Evolutionary conservation across 2,113 vertebrate species (phyloP).

Genomic region (Sarotherodon lohbergeri): DNA sequence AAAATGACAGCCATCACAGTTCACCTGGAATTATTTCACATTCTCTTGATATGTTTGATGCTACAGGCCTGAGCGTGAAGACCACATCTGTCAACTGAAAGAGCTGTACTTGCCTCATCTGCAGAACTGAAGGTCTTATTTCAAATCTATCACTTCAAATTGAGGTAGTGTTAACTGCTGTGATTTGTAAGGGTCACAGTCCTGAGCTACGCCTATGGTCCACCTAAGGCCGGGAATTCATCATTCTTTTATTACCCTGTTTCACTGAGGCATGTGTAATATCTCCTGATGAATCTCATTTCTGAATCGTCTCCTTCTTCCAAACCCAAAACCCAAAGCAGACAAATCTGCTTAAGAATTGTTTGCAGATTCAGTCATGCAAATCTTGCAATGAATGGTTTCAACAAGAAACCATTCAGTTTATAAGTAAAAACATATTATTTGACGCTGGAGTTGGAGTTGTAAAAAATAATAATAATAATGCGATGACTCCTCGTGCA

Average conservation of each 20-base stretch:
- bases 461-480: not conserved
- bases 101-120: not conserved
- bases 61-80: not conserved
- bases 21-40: not conserved
- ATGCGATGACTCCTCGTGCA: conserved; percentile 2
- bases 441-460: not conserved
- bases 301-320: conserved; percentile 16
- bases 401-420: conserved; percentile 1
- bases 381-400: conserved; percentile 18
- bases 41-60: not conserved
- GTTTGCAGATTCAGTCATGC: conserved; percentile 32
- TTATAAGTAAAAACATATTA: not conserved
- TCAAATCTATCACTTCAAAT: not conserved
- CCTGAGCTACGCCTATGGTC: not conserved
- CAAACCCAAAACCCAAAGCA: conserved; percentile 30
- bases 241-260: conserved; percentile 10
- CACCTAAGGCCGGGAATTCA: not conserved
- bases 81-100: not conserved
- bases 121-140: not conserved
- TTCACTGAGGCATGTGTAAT: conserved; percentile 7
- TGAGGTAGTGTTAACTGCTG: not conserved
- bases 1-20: not conserved
- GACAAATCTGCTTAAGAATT: conserved; percentile 45
- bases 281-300: conserved; percentile 33
- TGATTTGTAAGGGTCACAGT: not conserved